phyloP scores from a whole-genome alignment of 2,888 invertebrate genomes.

The Nemotelus pantherinus region DNA sequence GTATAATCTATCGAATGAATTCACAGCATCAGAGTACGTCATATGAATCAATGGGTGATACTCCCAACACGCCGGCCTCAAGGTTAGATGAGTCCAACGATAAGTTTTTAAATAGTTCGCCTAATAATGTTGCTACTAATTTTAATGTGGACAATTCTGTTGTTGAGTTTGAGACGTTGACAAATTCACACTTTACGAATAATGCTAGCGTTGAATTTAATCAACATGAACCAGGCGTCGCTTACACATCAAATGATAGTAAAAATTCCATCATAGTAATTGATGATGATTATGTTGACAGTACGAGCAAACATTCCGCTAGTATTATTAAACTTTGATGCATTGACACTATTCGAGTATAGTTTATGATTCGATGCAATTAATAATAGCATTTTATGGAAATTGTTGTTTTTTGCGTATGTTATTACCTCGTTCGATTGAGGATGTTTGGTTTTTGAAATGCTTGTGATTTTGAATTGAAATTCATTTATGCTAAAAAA shows the following conservation, averaged over 20 bases:
- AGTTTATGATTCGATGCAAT: background rate
- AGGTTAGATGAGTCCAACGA: conserved; percentile 74
- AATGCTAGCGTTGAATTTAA: conserved; percentile 48
- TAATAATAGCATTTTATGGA: background rate
- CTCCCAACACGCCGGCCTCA: conserved; percentile 67
- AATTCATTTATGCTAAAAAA: background rate
- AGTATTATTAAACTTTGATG: conserved; percentile 49
- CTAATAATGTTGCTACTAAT: conserved; percentile 46
- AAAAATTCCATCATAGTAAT: conserved; percentile 43
- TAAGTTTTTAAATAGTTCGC: conserved; percentile 60
- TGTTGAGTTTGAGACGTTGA: conserved; percentile 47
- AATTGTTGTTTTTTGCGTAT: background rate
- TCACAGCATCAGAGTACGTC: conserved; percentile 74
- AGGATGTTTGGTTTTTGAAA: background rate
- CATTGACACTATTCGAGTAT: background rate
- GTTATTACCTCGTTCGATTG: no score
- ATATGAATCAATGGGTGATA: conserved; percentile 92
- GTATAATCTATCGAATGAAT: conserved; percentile 85
- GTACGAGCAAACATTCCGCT: conserved; percentile 44
- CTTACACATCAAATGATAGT: conserved; percentile 27
- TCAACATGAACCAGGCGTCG: conserved; percentile 38
- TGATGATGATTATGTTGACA: conserved; percentile 42
- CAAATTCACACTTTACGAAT: conserved; percentile 46
- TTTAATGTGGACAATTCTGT: conserved; percentile 50
- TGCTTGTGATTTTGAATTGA: background rate